phyloP scores from a whole-genome alignment of 1,140 invertebrate genomes.

The Drosophila auraria region DNA sequence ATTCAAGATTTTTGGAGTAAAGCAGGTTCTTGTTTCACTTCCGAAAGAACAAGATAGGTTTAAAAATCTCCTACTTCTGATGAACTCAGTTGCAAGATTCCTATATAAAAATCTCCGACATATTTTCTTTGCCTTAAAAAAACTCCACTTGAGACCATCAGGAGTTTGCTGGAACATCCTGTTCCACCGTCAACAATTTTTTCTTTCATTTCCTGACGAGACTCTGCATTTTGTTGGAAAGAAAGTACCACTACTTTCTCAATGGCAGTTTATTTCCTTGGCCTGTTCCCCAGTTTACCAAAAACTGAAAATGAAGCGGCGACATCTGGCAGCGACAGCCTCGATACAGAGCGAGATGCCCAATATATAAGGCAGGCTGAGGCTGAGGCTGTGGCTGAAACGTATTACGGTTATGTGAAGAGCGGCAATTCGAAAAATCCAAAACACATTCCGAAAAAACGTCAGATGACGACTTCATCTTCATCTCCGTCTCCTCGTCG shows the following conservation, averaged over 20 bases:
- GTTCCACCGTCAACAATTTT: constrained; percentile 53
- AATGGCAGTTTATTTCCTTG: constrained; percentile 65
- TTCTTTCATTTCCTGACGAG: constrained; percentile 66
- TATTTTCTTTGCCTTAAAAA: constrained; percentile 2
- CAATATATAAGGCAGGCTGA: constrained; percentile 33
- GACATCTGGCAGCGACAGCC: constrained; percentile 69
- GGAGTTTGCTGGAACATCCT: constrained; percentile 56
- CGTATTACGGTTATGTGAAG: constrained; percentile 73
- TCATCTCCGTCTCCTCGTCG: constrained; percentile 18
- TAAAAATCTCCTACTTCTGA: background rate
- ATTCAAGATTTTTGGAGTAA: no score
- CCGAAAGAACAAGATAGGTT: background rate
- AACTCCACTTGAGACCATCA: constrained; percentile 5
- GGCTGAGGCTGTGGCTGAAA: constrained; percentile 16
- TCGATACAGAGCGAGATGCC: constrained; percentile 1
- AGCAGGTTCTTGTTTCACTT: background rate
- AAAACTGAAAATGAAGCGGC: constrained; percentile 55
- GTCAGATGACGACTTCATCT: constrained; percentile 42
- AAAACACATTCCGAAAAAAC: constrained; percentile 56
- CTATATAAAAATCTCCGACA: background rate
- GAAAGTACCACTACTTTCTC: constrained; percentile 44
- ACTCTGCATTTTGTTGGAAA: constrained; percentile 43
- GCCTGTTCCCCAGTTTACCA: constrained; percentile 39
- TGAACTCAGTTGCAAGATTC: background rate
- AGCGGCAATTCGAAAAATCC: constrained; percentile 75